Percentiles rank a stretch among this genome's conserved stretches.
These are phyloP conservation scores for Hystrix brachyura DNA, from an alignment of 2,113 vertebrate species.

Conservation along the genomic window DNA sequence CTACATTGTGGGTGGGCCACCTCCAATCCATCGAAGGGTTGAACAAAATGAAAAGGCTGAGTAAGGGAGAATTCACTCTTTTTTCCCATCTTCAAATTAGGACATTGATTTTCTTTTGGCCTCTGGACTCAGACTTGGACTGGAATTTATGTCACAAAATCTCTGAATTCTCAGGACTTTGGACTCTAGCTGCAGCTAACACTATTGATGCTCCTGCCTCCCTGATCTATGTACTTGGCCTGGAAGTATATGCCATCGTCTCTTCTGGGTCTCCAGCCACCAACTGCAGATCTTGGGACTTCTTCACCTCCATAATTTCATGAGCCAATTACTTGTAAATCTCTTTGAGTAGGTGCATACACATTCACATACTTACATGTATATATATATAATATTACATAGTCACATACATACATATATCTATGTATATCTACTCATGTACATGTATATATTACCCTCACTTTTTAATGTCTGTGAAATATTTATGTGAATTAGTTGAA, in stretches of 20 bases:
- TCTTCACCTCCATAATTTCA: not conserved
- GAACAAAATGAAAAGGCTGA: not conserved
- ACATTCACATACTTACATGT: too few relatives aligned
- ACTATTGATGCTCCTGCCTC: not conserved
- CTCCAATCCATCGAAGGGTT: not conserved
- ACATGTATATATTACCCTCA: not conserved
- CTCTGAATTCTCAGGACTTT: not conserved
- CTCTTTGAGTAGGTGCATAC: not conserved
- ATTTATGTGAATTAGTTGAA: conserved; percentile 48
- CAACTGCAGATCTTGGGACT: not conserved
- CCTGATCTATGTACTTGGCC: not conserved
- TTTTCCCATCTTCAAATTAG: not conserved
- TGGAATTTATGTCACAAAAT: not conserved
- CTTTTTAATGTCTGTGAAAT: not conserved
- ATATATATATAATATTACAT: not conserved
- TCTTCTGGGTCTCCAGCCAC: not conserved
- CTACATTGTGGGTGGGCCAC: not conserved
- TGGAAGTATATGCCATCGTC: not conserved
- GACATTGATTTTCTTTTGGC: not conserved
- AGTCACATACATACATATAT: not conserved
- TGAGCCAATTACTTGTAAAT: not conserved
- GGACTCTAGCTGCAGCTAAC: not conserved
- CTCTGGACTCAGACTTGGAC: not conserved
- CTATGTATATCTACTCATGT: not conserved
- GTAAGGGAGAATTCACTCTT: not conserved